phyloP scores from a whole-genome alignment of 1,140 invertebrate species.

The Solenopsis invicta region DNA sequence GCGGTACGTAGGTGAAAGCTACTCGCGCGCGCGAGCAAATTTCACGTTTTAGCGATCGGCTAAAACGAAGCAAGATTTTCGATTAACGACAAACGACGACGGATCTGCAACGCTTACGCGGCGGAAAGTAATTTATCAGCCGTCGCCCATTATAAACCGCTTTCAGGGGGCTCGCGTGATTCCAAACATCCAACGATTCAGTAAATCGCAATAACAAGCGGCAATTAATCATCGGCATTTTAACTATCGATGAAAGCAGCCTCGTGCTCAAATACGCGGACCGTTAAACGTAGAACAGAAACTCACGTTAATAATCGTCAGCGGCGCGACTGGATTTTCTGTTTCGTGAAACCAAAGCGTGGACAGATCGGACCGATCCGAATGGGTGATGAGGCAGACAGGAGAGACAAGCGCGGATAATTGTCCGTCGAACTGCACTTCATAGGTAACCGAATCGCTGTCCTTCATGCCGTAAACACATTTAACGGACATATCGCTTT shows the following conservation, averaged over 20 bases:
- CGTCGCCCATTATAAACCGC: constrained; percentile 56
- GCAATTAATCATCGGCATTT: constrained; percentile 75
- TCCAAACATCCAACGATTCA: constrained; percentile 56
- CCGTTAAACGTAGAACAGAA: constrained; percentile 54
- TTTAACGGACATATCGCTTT: constrained; percentile 67
- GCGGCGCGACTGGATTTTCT: constrained; percentile 62
- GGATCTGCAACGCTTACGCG: constrained; percentile 54
- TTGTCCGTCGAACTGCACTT: constrained; percentile 72
- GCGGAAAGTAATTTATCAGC: constrained; percentile 59
- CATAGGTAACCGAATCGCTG: constrained; percentile 74
- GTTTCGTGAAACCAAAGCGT: constrained; percentile 20
- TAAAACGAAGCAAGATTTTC: constrained; percentile 51
- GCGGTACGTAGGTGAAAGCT: neutral
- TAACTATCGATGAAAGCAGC: constrained; percentile 71
- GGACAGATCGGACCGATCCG: constrained; percentile 20
- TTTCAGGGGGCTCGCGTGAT: constrained; percentile 39
- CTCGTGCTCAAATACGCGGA: constrained; percentile 40
- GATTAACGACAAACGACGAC: constrained; percentile 58
- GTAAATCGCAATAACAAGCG: constrained; percentile 67
- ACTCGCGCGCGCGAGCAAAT: neutral
- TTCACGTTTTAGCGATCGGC: neutral
- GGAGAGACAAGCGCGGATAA: constrained; percentile 69
- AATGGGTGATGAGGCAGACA: constrained; percentile 59
- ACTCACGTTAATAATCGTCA: constrained; percentile 72
- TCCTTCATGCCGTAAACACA: constrained; percentile 75